These are phyloP conservation scores for Bicyclus anynana DNA, from an alignment of 1,140 invertebrate genomes.

Conservation along the genomic window DNA sequence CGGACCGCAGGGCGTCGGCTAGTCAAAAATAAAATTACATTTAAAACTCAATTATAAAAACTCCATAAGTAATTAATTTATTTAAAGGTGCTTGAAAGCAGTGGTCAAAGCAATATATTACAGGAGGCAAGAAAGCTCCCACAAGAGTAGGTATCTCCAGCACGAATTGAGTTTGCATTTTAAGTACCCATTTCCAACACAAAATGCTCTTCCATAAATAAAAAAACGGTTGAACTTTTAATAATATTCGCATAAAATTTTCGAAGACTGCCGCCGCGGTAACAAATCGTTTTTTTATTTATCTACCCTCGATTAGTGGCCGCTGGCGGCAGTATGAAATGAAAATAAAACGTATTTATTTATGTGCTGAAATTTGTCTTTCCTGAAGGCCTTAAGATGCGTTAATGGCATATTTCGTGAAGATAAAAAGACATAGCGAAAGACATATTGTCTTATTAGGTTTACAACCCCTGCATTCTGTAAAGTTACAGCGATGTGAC, in stretches of 20 bases:
- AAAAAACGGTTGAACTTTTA: constrained; percentile 8
- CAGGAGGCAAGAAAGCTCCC: neutral
- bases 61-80: neutral
- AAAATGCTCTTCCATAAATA: constrained; percentile 6
- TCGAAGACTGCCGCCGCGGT: neutral
- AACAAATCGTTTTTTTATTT: constrained; percentile 5
- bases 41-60: neutral
- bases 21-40: no score
- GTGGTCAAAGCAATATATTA: neutral
- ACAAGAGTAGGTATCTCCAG: neutral
- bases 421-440: no score
- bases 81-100: neutral
- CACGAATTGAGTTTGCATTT: constrained; percentile 4
- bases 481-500: no score
- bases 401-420: no score
- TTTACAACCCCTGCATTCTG: no score
- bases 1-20: no score
- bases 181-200: constrained; percentile 1
- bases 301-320: neutral
- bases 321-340: neutral
- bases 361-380: neutral
- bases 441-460: no score
- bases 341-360: neutral
- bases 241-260: constrained; percentile 7
- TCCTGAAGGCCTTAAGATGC: no score